Conservation (phyloP, 2,797 vertebrate species). For the Ibycter americanus region DNA sequence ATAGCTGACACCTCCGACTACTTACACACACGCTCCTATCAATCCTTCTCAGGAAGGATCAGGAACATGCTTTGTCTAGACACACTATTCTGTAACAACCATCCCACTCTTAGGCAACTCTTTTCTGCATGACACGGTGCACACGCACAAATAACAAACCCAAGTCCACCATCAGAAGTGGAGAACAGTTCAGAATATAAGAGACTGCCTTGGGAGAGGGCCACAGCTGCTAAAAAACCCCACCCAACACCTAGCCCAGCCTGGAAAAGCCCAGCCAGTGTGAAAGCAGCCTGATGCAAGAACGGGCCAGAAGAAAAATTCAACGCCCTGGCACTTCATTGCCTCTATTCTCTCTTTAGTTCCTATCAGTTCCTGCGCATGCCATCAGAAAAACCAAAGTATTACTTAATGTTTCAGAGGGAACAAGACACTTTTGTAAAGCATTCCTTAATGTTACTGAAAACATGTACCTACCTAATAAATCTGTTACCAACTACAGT, state of each 20-base stretch:
- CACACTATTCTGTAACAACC: neutral
- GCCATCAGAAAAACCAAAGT: neutral
- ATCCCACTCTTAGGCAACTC: neutral
- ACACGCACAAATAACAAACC: rapidly evolving
- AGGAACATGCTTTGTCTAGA: neutral
- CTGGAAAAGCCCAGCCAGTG: neutral
- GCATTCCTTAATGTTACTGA: neutral
- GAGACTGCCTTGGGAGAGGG: neutral
- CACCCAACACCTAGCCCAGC: too few species aligned
- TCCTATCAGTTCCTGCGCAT: neutral
- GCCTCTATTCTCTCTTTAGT: neutral
- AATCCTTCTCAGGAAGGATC: neutral
- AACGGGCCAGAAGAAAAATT: neutral
- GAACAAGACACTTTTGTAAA: neutral
- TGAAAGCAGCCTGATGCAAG: neutral
- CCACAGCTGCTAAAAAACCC: neutral
- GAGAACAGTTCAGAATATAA: neutral
- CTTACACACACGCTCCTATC: neutral
- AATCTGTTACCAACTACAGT: neutral
- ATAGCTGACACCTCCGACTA: neutral
- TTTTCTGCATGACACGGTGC: neutral
- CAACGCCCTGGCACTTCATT: neutral
- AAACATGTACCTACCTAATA: neutral
- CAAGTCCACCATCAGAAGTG: neutral
- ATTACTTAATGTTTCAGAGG: neutral